These are phyloP conservation scores for Bryconaethiops microstoma DNA, from an alignment of 2,797 vertebrate species.

Conservation along the genomic window DNA sequence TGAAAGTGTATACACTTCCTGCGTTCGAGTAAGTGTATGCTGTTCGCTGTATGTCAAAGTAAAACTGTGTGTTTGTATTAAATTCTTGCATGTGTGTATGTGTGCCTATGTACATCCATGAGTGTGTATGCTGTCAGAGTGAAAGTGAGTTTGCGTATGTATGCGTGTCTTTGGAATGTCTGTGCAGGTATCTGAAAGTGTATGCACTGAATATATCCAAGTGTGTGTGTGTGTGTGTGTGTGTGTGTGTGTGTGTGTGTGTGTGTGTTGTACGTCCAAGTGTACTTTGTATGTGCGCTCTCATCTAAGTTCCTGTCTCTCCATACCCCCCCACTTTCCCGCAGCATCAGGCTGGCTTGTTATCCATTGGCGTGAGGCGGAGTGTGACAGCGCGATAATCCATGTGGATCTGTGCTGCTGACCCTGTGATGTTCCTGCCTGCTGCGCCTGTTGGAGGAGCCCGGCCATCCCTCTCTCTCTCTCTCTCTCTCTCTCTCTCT, in stretches of 20 bases:
- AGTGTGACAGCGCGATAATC: conserved; percentile 80
- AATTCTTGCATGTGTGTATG: not conserved
- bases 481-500: conserved; percentile 40
- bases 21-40: not conserved
- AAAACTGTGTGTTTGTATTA: not conserved
- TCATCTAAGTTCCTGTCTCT: conserved; percentile 35
- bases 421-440: conserved; percentile 75
- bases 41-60: not conserved
- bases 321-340: conserved; percentile 8
- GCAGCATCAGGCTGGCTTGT: conserved; percentile 69
- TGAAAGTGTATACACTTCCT: not conserved
- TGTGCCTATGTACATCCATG: not conserved
- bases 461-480: conserved; percentile 42
- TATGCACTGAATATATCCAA: not conserved
- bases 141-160: not conserved
- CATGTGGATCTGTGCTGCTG: conserved; percentile 78
- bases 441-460: conserved; percentile 72
- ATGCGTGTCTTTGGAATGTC: not conserved
- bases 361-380: conserved; percentile 66
- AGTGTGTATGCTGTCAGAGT: not conserved
- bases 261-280: conserved; percentile 5
- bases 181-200: conserved; percentile 1
- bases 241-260: conserved; percentile 13
- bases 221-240: conserved; percentile 25
- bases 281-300: conserved; percentile 21